Conservation (phyloP, 30 jellyfish, hydroid and myxozoan genomes). For the Cassiopea andromeda region DNA sequence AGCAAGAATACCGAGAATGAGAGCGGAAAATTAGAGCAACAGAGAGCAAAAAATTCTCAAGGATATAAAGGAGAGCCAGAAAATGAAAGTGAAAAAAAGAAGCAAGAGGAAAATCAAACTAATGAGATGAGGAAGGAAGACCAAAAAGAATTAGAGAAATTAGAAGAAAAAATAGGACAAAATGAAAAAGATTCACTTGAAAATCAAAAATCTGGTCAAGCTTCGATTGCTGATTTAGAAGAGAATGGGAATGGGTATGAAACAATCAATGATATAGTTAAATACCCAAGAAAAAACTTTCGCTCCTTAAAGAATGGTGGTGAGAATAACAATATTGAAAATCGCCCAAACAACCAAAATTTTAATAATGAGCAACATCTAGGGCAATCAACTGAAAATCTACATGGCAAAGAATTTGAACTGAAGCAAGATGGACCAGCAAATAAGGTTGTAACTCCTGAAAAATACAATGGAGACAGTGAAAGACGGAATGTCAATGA, state of each 20-base stretch:
- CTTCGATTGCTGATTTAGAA: conserved; percentile 52
- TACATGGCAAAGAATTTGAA: conserved; percentile 5
- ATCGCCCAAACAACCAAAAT: conserved; percentile 21
- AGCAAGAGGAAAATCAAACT: not conserved
- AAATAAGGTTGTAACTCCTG: not conserved
- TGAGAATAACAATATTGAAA: conserved; percentile 11
- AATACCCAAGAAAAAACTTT: conserved; percentile 61
- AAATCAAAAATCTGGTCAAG: conserved; percentile 50
- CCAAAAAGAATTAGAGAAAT: conserved; percentile 18
- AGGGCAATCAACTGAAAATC: conserved; percentile 1
- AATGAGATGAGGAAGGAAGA: conserved; percentile 19
- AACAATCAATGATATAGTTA: conserved; percentile 69
- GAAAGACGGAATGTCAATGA: conserved; percentile 17
- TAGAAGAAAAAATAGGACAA: conserved; percentile 10
- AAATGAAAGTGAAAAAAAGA: conserved; percentile 3
- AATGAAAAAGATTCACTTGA: conserved; percentile 14
- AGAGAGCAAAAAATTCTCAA: not conserved
- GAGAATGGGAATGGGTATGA: conserved; percentile 57
- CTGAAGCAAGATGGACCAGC: not conserved
- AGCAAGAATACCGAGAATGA: conserved; percentile 3
- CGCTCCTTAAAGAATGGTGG: conserved; percentile 22
- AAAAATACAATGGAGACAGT: not conserved
- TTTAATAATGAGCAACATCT: conserved; percentile 32
- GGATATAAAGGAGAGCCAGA: conserved; percentile 3
- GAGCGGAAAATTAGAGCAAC: not conserved